A percentile compares a stretch with the other conserved stretches of the same genome.
These are phyloP conservation scores for Pseudomyrmex concolor DNA, from an alignment of 1,140 invertebrate genomes.

Conservation along the genomic window DNA sequence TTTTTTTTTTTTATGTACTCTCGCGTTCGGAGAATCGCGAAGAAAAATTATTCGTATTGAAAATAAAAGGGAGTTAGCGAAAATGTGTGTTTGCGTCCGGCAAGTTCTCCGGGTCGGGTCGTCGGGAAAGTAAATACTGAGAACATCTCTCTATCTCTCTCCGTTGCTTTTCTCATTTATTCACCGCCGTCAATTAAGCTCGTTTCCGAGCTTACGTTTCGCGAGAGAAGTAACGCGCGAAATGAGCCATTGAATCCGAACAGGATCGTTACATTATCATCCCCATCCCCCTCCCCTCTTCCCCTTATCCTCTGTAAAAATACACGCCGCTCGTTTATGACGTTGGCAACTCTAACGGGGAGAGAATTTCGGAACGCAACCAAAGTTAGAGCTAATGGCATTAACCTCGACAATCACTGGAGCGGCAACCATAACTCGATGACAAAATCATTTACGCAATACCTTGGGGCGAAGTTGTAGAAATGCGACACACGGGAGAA, in stretches of 20 bases:
- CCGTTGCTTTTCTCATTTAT: neutral
- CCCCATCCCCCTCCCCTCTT: no score
- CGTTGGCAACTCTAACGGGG: neutral
- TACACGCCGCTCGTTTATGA: neutral
- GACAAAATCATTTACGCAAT: slow-evolving; percentile 45
- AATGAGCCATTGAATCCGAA: slow-evolving; percentile 31
- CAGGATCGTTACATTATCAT: slow-evolving; percentile 29
- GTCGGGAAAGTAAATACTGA: slow-evolving; percentile 6
- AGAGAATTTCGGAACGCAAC: slow-evolving; percentile 31
- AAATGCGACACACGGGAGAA: neutral
- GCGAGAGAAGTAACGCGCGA: neutral
- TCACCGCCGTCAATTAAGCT: neutral
- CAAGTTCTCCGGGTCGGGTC: neutral
- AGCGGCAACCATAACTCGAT: slow-evolving; percentile 40
- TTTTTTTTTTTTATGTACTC: neutral
- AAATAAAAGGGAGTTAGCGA: neutral
- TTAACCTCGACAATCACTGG: slow-evolving; percentile 37
- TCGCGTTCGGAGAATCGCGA: no score
- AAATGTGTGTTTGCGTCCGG: neutral
- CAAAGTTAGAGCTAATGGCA: slow-evolving; percentile 29
- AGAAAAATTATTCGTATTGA: neutral
- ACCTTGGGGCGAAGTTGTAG: slow-evolving; percentile 32
- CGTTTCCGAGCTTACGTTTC: slow-evolving; percentile 12
- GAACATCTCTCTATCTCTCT: neutral
- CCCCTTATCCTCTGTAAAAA: slow-evolving; percentile 7